Evolutionary conservation across 2,113 vertebrate species (phyloP).

Genomic region (Cricetomys ansorgei): DNA sequence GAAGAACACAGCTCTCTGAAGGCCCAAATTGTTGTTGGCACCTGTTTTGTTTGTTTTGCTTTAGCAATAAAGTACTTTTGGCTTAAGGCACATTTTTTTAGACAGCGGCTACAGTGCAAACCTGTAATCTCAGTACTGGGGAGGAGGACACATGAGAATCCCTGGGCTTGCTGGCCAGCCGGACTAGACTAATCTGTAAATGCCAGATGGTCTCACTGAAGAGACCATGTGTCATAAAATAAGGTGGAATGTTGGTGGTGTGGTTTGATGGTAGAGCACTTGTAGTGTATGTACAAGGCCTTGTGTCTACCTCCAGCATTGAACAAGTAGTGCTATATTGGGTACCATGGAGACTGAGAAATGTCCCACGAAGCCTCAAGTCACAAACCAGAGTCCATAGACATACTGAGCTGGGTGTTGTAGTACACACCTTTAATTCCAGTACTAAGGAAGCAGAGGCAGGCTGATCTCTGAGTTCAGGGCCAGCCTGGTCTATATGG

Average conservation of each 20-base stretch:
- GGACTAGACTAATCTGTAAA: not conserved
- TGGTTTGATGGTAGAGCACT: not conserved
- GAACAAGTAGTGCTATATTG: not conserved
- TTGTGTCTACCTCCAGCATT: not conserved
- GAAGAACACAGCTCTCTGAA: not conserved
- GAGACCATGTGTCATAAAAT: not conserved
- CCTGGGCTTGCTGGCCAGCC: not conserved
- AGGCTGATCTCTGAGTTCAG: not conserved
- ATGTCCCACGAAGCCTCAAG: not conserved
- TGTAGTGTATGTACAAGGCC: not conserved
- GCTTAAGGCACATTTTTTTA: not conserved
- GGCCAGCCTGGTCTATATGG: not conserved
- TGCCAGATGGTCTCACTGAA: not conserved
- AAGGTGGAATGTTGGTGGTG: not conserved
- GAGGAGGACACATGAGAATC: not conserved
- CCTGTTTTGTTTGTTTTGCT: not conserved
- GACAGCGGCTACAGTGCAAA: not conserved
- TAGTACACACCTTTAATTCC: not conserved
- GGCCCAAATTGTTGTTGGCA: not conserved
- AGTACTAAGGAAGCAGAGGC: not conserved
- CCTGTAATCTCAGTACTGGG: not conserved
- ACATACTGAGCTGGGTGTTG: not conserved
- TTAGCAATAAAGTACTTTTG: not conserved
- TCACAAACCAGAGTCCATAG: not conserved
- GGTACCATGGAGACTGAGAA: not conserved